Conservation (phyloP, 1,140 invertebrate species). For the Lamellibrachia luymesi region DNA sequence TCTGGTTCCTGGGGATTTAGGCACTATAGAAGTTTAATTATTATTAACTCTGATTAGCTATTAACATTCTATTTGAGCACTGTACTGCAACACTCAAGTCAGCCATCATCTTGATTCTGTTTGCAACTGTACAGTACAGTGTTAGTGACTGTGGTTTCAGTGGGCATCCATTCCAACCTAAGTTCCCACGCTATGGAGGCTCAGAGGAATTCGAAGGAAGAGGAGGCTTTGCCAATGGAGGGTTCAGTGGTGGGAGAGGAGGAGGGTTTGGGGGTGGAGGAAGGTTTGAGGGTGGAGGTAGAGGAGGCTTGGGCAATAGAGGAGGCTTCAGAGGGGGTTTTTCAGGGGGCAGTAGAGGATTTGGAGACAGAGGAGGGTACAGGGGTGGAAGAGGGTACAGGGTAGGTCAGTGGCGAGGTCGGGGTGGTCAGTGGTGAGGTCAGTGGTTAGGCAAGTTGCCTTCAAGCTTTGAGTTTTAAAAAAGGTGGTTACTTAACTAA, state of each 20-base stretch:
- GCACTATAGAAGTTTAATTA: too few relatives aligned
- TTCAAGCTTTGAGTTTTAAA: background rate
- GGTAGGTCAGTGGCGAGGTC: background rate
- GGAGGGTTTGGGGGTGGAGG: background rate
- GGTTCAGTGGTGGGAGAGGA: conserved; percentile 9
- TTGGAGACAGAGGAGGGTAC: conserved; percentile 1
- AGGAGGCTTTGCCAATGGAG: conserved; percentile 14
- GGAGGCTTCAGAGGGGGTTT: background rate
- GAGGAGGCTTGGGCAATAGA: conserved; percentile 17
- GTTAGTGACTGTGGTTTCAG: background rate
- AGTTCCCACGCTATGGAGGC: conserved; percentile 5
- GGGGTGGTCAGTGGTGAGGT: background rate
- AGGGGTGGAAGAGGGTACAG: background rate
- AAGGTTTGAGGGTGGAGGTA: background rate
- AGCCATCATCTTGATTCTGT: background rate
- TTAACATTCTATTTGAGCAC: too few relatives aligned
- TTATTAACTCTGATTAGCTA: too few relatives aligned
- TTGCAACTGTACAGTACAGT: too few relatives aligned
- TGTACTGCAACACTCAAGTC: background rate
- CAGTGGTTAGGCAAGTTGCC: background rate
- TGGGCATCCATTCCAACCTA: background rate
- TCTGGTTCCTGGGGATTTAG: too few relatives aligned
- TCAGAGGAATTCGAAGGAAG: background rate
- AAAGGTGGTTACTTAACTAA: background rate
- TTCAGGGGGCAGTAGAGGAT: background rate